Evolutionary conservation across 2,797 vertebrate genomes (phyloP).

Genomic region (Percopsis omiscomaycus): DNA sequence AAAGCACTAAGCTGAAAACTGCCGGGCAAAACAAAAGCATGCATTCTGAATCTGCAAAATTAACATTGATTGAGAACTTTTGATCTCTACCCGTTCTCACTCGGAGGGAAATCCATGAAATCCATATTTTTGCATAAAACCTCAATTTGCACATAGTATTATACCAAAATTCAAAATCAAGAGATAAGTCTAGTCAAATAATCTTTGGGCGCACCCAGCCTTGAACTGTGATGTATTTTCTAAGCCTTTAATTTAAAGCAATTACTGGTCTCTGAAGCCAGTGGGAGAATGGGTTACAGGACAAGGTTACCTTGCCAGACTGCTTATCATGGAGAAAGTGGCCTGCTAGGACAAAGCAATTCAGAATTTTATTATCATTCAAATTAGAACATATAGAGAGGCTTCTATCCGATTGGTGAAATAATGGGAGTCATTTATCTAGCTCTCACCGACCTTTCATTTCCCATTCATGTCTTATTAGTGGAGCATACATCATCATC

Average conservation of each 20-base stretch:
- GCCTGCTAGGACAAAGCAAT: conserved; percentile 81
- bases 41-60: neutral
- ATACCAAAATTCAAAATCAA: conserved; percentile 14
- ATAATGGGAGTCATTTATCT: conserved; percentile 88
- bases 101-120: conserved; percentile 16
- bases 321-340: conserved; percentile 80
- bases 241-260: conserved; percentile 69
- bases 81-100: conserved; percentile 10
- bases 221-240: conserved; percentile 59
- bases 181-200: conserved; percentile 33
- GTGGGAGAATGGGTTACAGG: conserved; percentile 70
- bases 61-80: conserved; percentile 19
- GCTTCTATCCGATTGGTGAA: conserved; percentile 83
- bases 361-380: conserved; percentile 88
- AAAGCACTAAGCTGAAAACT: neutral
- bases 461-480: conserved; percentile 86
- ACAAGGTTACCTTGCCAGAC: conserved; percentile 84
- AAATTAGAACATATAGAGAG: conserved; percentile 88
- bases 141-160: neutral
- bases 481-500: conserved; percentile 83
- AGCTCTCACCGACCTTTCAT: conserved; percentile 83
- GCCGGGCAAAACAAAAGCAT: neutral
- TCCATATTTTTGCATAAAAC: conserved; percentile 13
- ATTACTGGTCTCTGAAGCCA: conserved; percentile 59
- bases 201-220: conserved; percentile 36